Evolutionary conservation across 2,797 vertebrate genomes (phyloP).

Genomic region (Cyclura pinguis): DNA sequence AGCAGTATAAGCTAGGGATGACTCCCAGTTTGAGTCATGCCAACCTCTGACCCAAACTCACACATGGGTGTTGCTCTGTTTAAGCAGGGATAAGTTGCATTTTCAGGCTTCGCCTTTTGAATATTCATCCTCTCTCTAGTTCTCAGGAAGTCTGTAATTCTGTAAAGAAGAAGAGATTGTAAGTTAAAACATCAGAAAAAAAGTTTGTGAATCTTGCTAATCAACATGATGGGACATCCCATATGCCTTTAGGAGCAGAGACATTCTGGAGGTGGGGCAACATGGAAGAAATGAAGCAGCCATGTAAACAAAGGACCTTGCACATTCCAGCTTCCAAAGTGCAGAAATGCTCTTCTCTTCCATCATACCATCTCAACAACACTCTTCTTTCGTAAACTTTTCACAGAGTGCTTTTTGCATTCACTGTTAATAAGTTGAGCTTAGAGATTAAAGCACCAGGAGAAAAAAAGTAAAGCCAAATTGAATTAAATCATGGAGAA

Average conservation of each 20-base stretch:
- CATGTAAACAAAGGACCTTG: not conserved
- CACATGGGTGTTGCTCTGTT: not conserved
- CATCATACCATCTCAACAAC: not conserved
- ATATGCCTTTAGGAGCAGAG: not conserved
- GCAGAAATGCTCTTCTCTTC: not conserved
- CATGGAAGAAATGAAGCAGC: not conserved
- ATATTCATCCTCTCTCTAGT: not conserved
- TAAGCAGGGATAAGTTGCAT: not conserved
- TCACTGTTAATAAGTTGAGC: constrained; percentile 57
- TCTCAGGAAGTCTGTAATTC: not conserved
- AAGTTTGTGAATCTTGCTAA: not conserved
- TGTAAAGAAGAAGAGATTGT: not conserved
- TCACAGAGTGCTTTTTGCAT: constrained; percentile 11
- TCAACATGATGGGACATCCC: not conserved
- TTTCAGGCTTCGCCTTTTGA: not conserved
- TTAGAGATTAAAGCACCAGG: constrained; percentile 66
- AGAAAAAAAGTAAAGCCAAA: constrained; percentile 50
- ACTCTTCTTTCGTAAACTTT: constrained; percentile 29
- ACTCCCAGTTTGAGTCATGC: not conserved
- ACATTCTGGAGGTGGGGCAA: not conserved
- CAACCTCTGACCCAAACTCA: not conserved
- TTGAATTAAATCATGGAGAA: constrained; percentile 62
- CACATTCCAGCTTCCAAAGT: not conserved
- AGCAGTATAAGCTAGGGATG: not conserved
- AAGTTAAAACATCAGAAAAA: not conserved